A percentile compares a stretch with the other conserved stretches of the same genome.
phyloP scores from a whole-genome alignment of 2,113 vertebrate species.

The Myiozetetes cayanensis region DNA sequence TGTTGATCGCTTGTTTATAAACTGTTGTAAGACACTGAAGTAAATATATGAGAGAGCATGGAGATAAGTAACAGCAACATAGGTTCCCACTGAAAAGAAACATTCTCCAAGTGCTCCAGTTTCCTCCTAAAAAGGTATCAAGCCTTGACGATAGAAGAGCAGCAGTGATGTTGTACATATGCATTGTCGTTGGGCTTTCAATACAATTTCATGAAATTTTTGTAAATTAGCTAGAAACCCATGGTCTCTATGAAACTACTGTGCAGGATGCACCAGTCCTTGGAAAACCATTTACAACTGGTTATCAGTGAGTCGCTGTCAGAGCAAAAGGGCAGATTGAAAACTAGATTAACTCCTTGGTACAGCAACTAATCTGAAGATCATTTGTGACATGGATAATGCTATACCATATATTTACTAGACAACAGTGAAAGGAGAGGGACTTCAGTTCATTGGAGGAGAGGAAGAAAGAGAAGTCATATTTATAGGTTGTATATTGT shows the following conservation, averaged over 20 bases:
- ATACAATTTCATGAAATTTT: not conserved
- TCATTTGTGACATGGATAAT: not conserved
- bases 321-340: not conserved
- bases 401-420: not conserved
- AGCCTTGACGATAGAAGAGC: not conserved
- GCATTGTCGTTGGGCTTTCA: not conserved
- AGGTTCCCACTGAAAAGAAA: not conserved
- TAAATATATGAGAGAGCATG: not conserved
- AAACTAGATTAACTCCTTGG: not conserved
- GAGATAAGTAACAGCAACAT: not conserved
- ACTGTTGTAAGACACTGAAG: not conserved
- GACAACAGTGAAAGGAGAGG: not conserved
- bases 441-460: not conserved
- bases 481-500: not conserved
- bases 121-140: not conserved
- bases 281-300: not conserved
- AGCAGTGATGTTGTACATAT: not conserved
- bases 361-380: not conserved
- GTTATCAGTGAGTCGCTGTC: not conserved
- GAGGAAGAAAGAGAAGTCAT: not conserved
- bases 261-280: not conserved
- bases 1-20: not conserved
- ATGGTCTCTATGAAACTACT: not conserved
- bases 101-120: not conserved
- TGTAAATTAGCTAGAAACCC: not conserved